Base-by-base conservation (phyloP, 2,888 invertebrate genomes). In the Leptinotarsa tumamoca region DNA sequence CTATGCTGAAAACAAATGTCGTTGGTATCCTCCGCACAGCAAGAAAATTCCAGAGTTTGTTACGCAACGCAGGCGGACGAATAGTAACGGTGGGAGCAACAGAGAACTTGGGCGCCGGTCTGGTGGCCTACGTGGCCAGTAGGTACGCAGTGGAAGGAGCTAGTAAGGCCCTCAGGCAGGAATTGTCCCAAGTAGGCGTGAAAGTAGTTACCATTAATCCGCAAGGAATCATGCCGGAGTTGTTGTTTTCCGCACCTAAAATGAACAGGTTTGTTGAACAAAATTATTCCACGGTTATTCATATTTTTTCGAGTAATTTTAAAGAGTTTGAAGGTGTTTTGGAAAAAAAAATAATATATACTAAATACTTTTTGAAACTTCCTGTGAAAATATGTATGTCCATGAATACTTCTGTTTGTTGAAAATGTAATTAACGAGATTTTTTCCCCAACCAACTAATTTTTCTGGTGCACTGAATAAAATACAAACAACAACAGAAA, bases 81-180 rank as follows among this genome's bases (percentile, higher is more conserved):
- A 90, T 95, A 71, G 91, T 95, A 80, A 94, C 94, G 81, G 90
- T 95, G 15, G 93, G 93, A 2, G 87, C 91, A 80, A 89, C 90
- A 72, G 88, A 90, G 56, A 88, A 87, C 78, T 85, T 86, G 56
- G 90, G 90, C 21, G 88, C 89, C 17, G 91, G 91, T 43, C 83
- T 92, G 77, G 91, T 91, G 43, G 91, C 91, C 70, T 92, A 90
- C 82, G 90, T 89, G 75, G 91, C 91, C 5, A 84, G 82, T 61
- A 80, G 85, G 54, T 93, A 94, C 87, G 95, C 95, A 10, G 95
- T 95, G 18, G 94, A 95, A 89, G 95, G 95, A 73, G 95, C 95
- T 5, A 94, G 94, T 77, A 92, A 92, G 51, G 94, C 95, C 7
- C 87, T 95, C 78, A 90, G 94, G 51, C 90, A 92, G 63, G 93